These are phyloP conservation scores for Clangula hyemalis DNA, from an alignment of 2,797 vertebrate species.

Conservation along the genomic window DNA sequence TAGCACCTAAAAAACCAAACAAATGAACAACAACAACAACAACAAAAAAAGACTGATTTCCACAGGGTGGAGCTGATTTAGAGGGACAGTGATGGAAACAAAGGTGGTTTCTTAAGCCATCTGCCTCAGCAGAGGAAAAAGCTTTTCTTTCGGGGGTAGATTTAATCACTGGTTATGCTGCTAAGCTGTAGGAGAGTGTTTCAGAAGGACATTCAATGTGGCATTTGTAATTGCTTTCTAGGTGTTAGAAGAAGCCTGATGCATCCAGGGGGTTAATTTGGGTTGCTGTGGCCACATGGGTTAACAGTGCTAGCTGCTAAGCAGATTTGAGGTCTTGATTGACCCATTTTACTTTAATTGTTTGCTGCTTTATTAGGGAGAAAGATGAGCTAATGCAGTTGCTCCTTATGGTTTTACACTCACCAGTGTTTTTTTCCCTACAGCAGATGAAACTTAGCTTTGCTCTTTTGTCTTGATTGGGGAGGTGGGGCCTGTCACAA, in stretches of 20 bases:
- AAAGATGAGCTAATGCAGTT: conserved; percentile 40
- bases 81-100: conserved; percentile 1
- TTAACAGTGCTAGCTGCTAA: conserved; percentile 45
- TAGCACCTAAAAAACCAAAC: neutral
- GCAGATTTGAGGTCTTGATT: conserved; percentile 60
- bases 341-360: conserved; percentile 65
- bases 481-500: neutral
- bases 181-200: neutral
- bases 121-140: neutral
- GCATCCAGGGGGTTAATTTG: conserved; percentile 43
- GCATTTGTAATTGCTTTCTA: conserved; percentile 48
- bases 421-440: neutral
- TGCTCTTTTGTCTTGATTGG: conserved; percentile 31
- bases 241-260: neutral
- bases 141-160: conserved; percentile 8
- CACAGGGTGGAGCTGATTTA: neutral
- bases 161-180: conserved; percentile 13
- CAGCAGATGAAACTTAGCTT: conserved; percentile 26
- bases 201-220: neutral
- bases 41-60: neutral
- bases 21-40: neutral
- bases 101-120: neutral
- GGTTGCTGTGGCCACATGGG: conserved; percentile 33
- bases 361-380: conserved; percentile 44
- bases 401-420: conserved; percentile 8